Conservation (phyloP, 2,888 invertebrate genomes). For the Diabrotica balteata region DNA sequence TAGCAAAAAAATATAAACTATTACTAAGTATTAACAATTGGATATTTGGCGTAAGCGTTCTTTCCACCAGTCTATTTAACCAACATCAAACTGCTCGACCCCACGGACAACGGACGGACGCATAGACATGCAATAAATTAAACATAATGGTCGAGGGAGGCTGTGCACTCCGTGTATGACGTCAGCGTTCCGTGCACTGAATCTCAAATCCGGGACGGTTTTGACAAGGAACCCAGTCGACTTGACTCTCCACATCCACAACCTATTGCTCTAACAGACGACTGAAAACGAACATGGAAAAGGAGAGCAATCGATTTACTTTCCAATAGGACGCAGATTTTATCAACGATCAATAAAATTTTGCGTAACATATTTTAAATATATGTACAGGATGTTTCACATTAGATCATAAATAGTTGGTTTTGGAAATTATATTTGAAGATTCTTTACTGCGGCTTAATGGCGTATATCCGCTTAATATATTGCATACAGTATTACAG, state of each 20-base stretch:
- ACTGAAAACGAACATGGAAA: not conserved
- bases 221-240: slow-evolving; percentile 28
- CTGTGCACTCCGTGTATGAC: slow-evolving; percentile 46
- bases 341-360: no score
- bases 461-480: no score
- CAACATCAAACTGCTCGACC: slow-evolving; percentile 13
- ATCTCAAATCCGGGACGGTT: slow-evolving; percentile 43
- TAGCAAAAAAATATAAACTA: no score
- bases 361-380: no score
- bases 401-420: no score
- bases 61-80: slow-evolving; percentile 5
- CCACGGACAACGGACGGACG: slow-evolving; percentile 44
- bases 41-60: not conserved
- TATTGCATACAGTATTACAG: no score
- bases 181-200: slow-evolving; percentile 51
- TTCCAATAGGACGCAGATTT: no score
- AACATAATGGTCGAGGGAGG: slow-evolving; percentile 51
- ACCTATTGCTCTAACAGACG: not conserved
- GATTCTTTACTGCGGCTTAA: no score
- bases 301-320: no score
- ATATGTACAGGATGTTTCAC: no score
- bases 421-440: no score
- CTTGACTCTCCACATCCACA: slow-evolving; percentile 20
- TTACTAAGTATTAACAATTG: no score
- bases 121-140: slow-evolving; percentile 53